Evolutionary conservation across 2,113 vertebrate genomes (phyloP), one percentile per base, ranked within the genome.

Genomic region (Setophaga coronata): DNA sequence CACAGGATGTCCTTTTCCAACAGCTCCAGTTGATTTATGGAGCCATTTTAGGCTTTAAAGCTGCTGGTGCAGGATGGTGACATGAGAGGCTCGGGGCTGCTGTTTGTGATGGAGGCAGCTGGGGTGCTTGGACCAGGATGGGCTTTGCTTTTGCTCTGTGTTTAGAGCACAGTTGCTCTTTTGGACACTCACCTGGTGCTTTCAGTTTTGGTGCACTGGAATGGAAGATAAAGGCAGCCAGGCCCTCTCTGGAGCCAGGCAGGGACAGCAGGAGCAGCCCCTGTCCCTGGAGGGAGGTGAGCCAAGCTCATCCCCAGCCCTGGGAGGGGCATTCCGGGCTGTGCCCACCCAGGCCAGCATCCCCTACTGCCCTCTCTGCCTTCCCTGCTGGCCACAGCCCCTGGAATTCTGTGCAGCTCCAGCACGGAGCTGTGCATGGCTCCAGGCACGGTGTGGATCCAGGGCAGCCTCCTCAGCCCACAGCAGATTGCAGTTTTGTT

Each of bases 401-500:
- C 45, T 13, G 48, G 60, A 18, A 34, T 0, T 16, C 0, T 12
- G 45, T 38, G 64, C 54, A 26, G 72, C 40, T 24, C 16, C 29
- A 3, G 11, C 78, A 2, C 0, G 0, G 81, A 29, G 85, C 36
- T 38, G 36, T 38, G 36, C 36, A 38, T 38, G 36, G 36, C 3
- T 51, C 45, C 72, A 67, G 62, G 6, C 45, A 3, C 4, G 14
- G 47, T 81, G 86, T 15, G 84, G 95, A 94, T 92, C 85, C 77
- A 31, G 91, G 89, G 57, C 91, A 83, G 87, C 40, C 83, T 82
- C 81, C 24, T 29, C 84, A 79, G 91, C 91, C 79, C 40, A 29
- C n/a, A 82, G 91, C 90, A 95, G 94, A 90, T 47, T 96, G 93
- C 87, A 69, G 15, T 78, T 60, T 7, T 38, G 70, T 84, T 89